Conservation (phyloP, 1,140 invertebrate species). For the Ceratoteleas bidentatus region DNA sequence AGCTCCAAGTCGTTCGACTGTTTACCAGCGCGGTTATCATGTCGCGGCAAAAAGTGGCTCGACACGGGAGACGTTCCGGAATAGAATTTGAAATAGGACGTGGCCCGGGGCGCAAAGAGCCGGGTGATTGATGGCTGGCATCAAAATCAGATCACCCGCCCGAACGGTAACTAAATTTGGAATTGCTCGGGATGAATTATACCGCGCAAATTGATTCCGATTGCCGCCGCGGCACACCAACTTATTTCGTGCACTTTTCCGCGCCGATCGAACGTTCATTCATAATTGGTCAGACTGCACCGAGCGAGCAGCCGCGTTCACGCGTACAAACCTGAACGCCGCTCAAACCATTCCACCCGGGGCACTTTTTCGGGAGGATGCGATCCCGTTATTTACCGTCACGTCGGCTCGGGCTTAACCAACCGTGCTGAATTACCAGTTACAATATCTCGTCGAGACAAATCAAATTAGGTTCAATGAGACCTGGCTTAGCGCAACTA, state of each 20-base stretch:
- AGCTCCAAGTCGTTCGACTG: conserved; percentile 17
- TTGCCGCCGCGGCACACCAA: no score
- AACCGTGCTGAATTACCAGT: conserved; percentile 26
- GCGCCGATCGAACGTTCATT: no score
- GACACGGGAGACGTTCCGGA: neutral
- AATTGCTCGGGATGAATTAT: no score
- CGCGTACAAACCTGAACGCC: no score
- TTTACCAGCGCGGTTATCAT: conserved; percentile 20
- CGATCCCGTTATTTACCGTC: conserved; percentile 1
- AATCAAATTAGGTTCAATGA: conserved; percentile 51
- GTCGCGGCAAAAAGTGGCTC: conserved; percentile 15
- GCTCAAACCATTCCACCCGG: no score
- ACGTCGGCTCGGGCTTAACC: conserved; percentile 4
- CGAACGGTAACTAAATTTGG: no score
- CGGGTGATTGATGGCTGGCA: neutral
- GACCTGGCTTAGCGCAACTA: no score
- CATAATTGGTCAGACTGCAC: no score
- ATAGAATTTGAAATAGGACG: conserved; percentile 29
- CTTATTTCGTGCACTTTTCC: no score
- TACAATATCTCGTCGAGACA: conserved; percentile 33
- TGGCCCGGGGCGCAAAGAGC: neutral
- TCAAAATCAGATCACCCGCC: neutral
- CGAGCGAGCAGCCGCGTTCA: no score
- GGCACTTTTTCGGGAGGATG: neutral
- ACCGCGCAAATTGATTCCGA: no score